These are phyloP conservation scores for Loxodonta africana DNA, from an alignment of 2,113 vertebrate genomes.

Conservation along the genomic window DNA sequence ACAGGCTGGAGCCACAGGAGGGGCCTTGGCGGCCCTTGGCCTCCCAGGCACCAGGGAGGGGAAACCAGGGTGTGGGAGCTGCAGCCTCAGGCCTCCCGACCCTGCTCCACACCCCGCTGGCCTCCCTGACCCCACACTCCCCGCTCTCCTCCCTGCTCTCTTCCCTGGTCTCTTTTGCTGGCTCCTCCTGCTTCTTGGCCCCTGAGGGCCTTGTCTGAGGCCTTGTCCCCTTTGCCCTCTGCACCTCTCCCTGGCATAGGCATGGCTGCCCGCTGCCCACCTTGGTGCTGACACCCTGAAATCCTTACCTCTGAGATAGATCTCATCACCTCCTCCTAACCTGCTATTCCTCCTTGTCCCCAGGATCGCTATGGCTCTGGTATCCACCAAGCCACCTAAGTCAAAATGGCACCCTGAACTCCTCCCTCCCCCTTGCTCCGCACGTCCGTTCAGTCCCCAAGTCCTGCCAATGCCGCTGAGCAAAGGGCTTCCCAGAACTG, in stretches of 20 bases:
- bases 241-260: neutral
- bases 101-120: rapidly evolving
- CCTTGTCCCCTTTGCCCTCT: neutral
- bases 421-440: neutral
- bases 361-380: neutral
- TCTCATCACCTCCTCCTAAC: neutral
- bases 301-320: neutral
- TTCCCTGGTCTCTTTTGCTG: no score
- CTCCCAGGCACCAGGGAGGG: neutral
- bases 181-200: no score
- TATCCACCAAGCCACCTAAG: neutral
- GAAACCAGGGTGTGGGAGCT: neutral
- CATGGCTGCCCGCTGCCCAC: neutral
- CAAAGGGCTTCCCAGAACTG: neutral
- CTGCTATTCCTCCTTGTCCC: neutral
- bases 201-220: neutral
- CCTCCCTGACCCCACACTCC: neutral
- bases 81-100: neutral
- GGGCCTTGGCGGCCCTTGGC: rapidly evolving
- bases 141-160: neutral
- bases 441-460: no score
- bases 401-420: neutral
- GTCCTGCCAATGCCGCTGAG: neutral
- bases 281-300: neutral
- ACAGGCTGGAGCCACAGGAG: neutral